Base-by-base conservation (phyloP, 2,113 vertebrate species). In the Ranitomeya imitator region DNA sequence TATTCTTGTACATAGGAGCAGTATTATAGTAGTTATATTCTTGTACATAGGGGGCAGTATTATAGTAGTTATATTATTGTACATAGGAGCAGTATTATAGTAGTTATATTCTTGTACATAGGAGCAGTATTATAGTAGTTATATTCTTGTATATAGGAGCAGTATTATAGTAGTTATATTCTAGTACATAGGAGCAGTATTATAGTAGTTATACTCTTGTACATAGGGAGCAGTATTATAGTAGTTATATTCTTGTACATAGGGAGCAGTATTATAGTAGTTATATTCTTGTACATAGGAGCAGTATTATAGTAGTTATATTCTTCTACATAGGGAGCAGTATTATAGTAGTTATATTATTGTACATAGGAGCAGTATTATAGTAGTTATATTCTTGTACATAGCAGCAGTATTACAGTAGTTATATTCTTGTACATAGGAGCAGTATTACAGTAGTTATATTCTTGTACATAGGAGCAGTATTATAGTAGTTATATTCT, bases 321-420 rank as follows among this genome's bases (percentile, higher is more conserved):
- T 65, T 65, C 61, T 65, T 67, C n/a, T 67, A 67, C 7, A 67
- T 67, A 23, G 65, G 19, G 21, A n/a, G 65, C n/a, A 67, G 65
- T 67, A 67, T 67, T 67, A 23, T 67, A 67, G 65, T 26, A 67
- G 65, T 67, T 67, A 67, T 26, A 67, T 67, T 67, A n/a, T 67
- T 23, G 21, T 67, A 26, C 16, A 67, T 12, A 26, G n/a, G 65
- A 12, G 9, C 65, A 67, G 65, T 67, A 26, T 23, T 67, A 67
- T 67, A 67, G 21, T 67, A 26, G 65, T 67, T 67, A 67, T 65
- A 65, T 23, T 67, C n/a, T 67, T 67, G 65, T 23, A 23, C 19
- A 67, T 31, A 31, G 26, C 1, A 2, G 26, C 26, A 31, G 26
- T 31, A 31, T 31, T 31, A 31, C 2, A 31, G 21, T 23, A 67